Evolutionary conservation across 2,797 vertebrate species (phyloP), one percentile per base, ranked within the genome.

Genomic region (Manis pentadactyla): DNA sequence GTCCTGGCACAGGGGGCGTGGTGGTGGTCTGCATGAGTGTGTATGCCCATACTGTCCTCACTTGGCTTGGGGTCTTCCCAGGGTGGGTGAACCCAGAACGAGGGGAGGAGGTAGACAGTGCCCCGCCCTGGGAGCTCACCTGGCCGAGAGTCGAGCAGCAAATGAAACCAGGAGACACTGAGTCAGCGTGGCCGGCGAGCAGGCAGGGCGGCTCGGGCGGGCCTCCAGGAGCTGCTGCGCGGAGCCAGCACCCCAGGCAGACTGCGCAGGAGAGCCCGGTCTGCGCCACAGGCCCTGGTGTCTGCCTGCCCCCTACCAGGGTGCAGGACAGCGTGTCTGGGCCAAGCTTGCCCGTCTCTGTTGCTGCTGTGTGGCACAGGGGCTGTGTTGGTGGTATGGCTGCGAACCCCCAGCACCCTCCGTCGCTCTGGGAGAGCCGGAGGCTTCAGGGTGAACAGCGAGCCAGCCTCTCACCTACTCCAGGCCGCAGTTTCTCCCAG

Each of bases 81-180:
- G n/a, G 51, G 57, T 61, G 17, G 4, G 25, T 61, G 68, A 27
- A 42, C 3, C 77, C 51, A 71, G 31, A 81, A 15, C 2, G 1
- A 55, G 68, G 57, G 37, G 17, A 88, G 94, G 95, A 87, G 64
- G 64, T 39, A 25, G 94, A 64, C 61, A 0, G 63, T 34, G 84
- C 92, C 93, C 90, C 82, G 31, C 97, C 96, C 94, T 29, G 18
- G 53, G 14, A 93, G 84, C 59, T 84, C 75, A 5, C 59, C 23
- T 12, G 69, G 84, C 94, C n/a, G 94, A 82, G 42, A 92, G 89
- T 92, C 89, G 94, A 88, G 86, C 27, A 0, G 68, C 42, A 83
- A 87, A 21, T 17, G 94, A 95, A 95, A 95, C 94, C 12, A 23
- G 55, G 66, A 15, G 0, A 49, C 61, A 51, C 89, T 95, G 94